Conservation (phyloP, 2,888 invertebrate genomes). For the Drosophila tanythrix region DNA sequence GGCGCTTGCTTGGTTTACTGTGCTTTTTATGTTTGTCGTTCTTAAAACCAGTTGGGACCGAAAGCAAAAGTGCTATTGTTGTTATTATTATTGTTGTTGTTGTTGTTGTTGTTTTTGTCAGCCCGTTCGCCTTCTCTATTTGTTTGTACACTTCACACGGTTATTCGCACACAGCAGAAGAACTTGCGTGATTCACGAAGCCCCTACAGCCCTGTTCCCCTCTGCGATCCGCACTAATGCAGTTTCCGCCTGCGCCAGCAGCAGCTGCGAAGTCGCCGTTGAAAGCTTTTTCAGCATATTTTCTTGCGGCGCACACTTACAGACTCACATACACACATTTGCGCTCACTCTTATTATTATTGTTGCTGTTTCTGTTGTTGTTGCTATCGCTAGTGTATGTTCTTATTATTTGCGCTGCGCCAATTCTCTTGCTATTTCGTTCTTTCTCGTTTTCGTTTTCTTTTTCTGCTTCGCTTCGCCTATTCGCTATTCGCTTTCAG, state of each 20-base stretch:
- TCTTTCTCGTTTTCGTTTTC: constrained; percentile 39
- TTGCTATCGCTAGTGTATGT: constrained; percentile 45
- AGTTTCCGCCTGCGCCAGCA: constrained; percentile 75
- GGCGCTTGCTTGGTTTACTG: constrained; percentile 46
- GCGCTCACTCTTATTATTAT: constrained; percentile 34
- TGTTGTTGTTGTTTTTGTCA: constrained; percentile 36
- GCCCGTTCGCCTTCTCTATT: constrained; percentile 57
- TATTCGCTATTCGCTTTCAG: constrained; percentile 59
- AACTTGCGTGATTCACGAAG: constrained; percentile 72
- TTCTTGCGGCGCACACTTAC: constrained; percentile 50
- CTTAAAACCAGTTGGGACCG: constrained; percentile 79
- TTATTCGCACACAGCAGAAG: constrained; percentile 62
- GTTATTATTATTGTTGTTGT: constrained; percentile 38
- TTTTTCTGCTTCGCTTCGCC: constrained; percentile 53
- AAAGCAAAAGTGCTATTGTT: constrained; percentile 83
- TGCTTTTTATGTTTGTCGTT: constrained; percentile 57
- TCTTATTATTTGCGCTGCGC: constrained; percentile 70
- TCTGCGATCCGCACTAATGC: constrained; percentile 54
- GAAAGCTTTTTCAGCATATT: constrained; percentile 76
- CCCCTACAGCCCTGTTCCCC: constrained; percentile 34
- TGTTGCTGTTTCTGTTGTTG: constrained; percentile 24
- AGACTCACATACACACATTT: constrained; percentile 10
- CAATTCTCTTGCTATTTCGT: constrained; percentile 61
- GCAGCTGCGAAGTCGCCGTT: constrained; percentile 58
- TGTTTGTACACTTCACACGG: constrained; percentile 63